A percentile compares a stretch with the other conserved stretches of the same genome.
phyloP scores from a whole-genome alignment of 1,140 invertebrate species.

The Phthorimaea operculella region DNA sequence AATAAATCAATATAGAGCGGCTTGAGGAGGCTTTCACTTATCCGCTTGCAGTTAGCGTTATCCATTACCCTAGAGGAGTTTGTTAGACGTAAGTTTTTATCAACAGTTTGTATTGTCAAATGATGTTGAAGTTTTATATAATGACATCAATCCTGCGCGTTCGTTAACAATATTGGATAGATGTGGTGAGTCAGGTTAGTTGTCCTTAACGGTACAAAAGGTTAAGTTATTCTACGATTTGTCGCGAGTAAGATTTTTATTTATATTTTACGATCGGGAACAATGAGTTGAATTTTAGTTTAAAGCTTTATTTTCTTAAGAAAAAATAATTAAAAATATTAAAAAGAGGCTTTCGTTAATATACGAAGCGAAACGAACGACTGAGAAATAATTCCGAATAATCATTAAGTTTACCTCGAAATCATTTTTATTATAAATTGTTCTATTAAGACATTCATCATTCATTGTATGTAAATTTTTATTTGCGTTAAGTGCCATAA shows the following conservation, averaged over 20 bases:
- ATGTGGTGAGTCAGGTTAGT: slow-evolving; percentile 46
- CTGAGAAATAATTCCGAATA: slow-evolving; percentile 66
- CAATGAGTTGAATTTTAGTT: slow-evolving; percentile 60
- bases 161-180: slow-evolving; percentile 36
- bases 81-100: slow-evolving; percentile 64
- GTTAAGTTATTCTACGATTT: slow-evolving; percentile 47
- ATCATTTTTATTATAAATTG: slow-evolving; percentile 21
- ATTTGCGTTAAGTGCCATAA: slow-evolving; percentile 66
- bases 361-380: slow-evolving; percentile 60
- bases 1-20: slow-evolving; percentile 28
- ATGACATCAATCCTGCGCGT: slow-evolving; percentile 59
- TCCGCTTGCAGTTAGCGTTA: slow-evolving; percentile 46
- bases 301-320: slow-evolving; percentile 59
- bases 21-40: slow-evolving; percentile 41
- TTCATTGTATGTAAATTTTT: slow-evolving; percentile 50
- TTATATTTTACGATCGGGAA: slow-evolving; percentile 61
- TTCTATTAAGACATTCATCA: slow-evolving; percentile 47
- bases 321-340: slow-evolving; percentile 41
- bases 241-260: slow-evolving; percentile 43
- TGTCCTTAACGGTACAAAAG: slow-evolving; percentile 58
- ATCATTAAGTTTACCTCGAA: slow-evolving; percentile 53
- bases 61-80: slow-evolving; percentile 41
- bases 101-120: slow-evolving; percentile 59
- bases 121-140: slow-evolving; percentile 52
- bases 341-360: slow-evolving; percentile 54